Percentiles rank a stretch among this genome's conserved stretches.
Evolutionary conservation across 2,888 invertebrate species (phyloP).

Genomic region (Chironomus tentans): DNA sequence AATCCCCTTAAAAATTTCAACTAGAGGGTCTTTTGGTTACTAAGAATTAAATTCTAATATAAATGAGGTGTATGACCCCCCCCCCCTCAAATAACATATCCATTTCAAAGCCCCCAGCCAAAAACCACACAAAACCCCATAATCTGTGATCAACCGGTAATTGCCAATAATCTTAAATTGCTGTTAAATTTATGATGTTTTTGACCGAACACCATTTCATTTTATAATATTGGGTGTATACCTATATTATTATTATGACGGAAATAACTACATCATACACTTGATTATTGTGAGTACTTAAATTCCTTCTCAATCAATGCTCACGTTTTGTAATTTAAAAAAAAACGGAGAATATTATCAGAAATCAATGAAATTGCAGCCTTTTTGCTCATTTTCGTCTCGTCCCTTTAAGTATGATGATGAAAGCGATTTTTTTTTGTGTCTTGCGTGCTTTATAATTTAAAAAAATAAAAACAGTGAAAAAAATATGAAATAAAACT

Average conservation of each 20-base stretch:
- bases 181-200: constrained; percentile 4
- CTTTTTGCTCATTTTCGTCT: background rate
- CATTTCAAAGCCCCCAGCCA: no score
- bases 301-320: background rate
- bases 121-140: background rate
- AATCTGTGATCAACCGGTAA: background rate
- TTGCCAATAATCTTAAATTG: background rate
- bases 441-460: constrained; percentile 3
- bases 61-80: no score
- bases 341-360: background rate
- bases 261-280: background rate
- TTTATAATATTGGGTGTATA: background rate
- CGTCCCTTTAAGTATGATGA: background rate
- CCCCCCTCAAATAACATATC: no score
- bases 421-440: background rate
- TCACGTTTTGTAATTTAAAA: background rate
- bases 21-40: no score
- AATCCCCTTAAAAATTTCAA: no score
- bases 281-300: background rate
- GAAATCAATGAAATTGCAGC: background rate
- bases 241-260: background rate
- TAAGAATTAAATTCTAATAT: no score
- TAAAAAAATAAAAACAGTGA: no score
- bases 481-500: background rate
- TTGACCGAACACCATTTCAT: background rate